phyloP scores from a whole-genome alignment of 2,797 vertebrate species.

The Parotocinclus haroldoi region DNA sequence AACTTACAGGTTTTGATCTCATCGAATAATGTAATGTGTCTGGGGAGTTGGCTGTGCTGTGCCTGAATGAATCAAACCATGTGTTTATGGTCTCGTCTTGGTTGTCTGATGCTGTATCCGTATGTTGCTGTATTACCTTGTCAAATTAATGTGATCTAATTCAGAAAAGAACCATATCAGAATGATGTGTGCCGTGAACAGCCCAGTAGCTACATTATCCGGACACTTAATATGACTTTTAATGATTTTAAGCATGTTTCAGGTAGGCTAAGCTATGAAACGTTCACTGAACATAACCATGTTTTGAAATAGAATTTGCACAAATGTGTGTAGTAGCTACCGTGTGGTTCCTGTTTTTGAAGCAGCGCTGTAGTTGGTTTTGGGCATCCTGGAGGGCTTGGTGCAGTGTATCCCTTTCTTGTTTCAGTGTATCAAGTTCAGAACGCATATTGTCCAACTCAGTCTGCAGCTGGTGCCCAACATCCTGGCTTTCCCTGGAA shows the following conservation, averaged over 20 bases:
- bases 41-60: neutral
- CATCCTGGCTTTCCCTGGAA: constrained; percentile 44
- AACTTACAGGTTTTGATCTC: constrained; percentile 13
- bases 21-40: constrained; percentile 24
- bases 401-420: constrained; percentile 45
- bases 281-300: neutral
- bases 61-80: constrained; percentile 4
- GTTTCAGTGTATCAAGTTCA: constrained; percentile 42
- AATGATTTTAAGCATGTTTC: too few relatives aligned
- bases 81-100: neutral
- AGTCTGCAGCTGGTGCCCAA: constrained; percentile 32
- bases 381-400: constrained; percentile 37
- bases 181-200: too few relatives aligned
- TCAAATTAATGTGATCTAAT: too few relatives aligned
- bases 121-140: too few relatives aligned
- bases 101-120: too few relatives aligned
- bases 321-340: constrained; percentile 30
- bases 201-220: too few relatives aligned
- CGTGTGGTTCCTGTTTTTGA: constrained; percentile 30
- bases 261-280: too few relatives aligned
- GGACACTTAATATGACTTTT: too few relatives aligned
- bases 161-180: too few relatives aligned
- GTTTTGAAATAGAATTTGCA: neutral
- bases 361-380: constrained; percentile 34
- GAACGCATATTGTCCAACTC: constrained; percentile 45